Percentiles rank a stretch among this genome's conserved stretches.
Evolutionary conservation across 2,113 vertebrate genomes (phyloP).

Genomic region (Onychostruthus taczanowskii): DNA sequence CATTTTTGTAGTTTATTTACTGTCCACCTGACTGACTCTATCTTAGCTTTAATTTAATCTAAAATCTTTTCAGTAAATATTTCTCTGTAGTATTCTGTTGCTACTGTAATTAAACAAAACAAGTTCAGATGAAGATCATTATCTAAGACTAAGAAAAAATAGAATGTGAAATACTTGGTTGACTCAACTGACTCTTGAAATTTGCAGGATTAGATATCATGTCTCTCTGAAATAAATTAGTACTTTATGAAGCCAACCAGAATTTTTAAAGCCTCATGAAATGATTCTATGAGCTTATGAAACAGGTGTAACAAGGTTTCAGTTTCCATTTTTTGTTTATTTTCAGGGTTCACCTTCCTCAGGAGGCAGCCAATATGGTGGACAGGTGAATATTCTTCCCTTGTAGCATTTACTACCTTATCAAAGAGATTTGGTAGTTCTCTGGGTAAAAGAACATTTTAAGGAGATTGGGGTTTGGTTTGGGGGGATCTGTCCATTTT

Average conservation of each 20-base stretch:
- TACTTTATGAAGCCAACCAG: not conserved
- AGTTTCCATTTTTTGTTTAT: not conserved
- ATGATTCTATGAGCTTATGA: not conserved
- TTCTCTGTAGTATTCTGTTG: not conserved
- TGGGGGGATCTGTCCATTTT: not conserved
- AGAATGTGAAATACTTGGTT: not conserved
- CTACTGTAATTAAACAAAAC: not conserved
- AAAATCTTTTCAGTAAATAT: not conserved
- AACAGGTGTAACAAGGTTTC: not conserved
- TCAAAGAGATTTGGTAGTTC: not conserved
- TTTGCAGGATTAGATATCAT: not conserved
- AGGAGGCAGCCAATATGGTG: constrained; percentile 19
- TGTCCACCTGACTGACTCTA: not conserved
- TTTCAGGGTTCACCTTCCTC: constrained; percentile 19
- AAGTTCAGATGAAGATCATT: not conserved
- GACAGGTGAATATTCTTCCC: constrained; percentile 24
- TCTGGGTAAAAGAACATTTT: not conserved
- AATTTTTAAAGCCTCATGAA: not conserved
- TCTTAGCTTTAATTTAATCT: not conserved
- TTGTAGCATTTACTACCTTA: not conserved
- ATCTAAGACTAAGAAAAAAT: not conserved
- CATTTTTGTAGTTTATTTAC: not conserved
- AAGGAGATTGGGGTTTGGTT: not conserved
- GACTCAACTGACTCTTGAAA: not conserved
- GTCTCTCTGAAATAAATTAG: not conserved